Percentiles rank a stretch among this genome's conserved stretches.
Conservation (phyloP, 2,113 vertebrate species). For the Hemicordylus capensis region DNA sequence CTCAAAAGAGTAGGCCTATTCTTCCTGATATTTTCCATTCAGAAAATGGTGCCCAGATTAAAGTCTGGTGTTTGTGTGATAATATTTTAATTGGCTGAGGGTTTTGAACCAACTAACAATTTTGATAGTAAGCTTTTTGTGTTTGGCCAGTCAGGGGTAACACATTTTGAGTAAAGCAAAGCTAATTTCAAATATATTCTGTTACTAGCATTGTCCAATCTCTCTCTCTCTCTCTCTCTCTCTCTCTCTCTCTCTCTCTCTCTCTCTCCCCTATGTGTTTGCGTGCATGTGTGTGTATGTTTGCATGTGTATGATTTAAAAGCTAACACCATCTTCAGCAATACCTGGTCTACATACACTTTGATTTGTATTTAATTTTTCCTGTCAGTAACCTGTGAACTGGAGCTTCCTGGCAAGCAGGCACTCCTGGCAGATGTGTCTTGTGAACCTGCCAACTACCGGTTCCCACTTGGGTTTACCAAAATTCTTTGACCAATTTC, state of each 20-base stretch:
- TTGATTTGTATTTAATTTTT: too few relatives aligned
- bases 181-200: conserved; percentile 5
- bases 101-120: not conserved
- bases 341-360: not conserved
- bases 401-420: too few relatives aligned
- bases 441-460: too few relatives aligned
- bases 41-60: not conserved
- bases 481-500: too few relatives aligned
- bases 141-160: not conserved
- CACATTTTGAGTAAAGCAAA: not conserved
- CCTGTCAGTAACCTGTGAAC: too few relatives aligned
- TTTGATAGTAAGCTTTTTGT: not conserved
- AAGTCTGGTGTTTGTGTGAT: not conserved
- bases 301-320: not conserved
- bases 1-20: not conserved
- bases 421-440: too few relatives aligned
- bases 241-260: too few relatives aligned
- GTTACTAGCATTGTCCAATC: not conserved
- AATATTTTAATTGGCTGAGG: not conserved
- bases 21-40: not conserved
- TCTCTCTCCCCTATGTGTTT: too few relatives aligned
- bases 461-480: too few relatives aligned
- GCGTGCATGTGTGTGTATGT: too few relatives aligned
- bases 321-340: not conserved
- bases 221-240: too few relatives aligned